These are phyloP conservation scores for Parazoanthus swiftii DNA, from an alignment of 92 coral and sea anemone species.

Conservation along the genomic window DNA sequence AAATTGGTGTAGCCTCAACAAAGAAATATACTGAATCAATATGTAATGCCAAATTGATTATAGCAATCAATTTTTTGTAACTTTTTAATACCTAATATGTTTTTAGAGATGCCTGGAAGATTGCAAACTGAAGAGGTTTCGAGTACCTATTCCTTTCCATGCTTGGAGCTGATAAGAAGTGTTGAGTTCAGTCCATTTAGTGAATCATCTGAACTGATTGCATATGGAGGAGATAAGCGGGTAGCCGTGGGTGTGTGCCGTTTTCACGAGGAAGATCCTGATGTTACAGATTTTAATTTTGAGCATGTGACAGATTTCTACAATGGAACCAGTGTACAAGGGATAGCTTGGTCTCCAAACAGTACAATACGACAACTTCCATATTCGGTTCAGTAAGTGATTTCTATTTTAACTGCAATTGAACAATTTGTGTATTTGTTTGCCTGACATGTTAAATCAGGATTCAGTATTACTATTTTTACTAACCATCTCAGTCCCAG, in stretches of 20 bases:
- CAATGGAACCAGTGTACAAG: slow-evolving; percentile 84
- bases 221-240: slow-evolving; percentile 87
- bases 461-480: no score
- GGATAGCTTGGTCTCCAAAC: slow-evolving; percentile 90
- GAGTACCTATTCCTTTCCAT: slow-evolving; percentile 82
- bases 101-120: slow-evolving; percentile 57
- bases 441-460: no score
- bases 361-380: slow-evolving; percentile 75
- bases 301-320: slow-evolving; percentile 89
- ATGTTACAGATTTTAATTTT: slow-evolving; percentile 75
- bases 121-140: slow-evolving; percentile 48
- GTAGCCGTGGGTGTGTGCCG: slow-evolving; percentile 77
- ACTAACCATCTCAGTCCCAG: no score
- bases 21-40: no score
- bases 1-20: no score
- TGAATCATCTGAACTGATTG: slow-evolving; percentile 71
- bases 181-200: slow-evolving; percentile 94
- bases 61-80: no score
- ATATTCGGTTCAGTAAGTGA: slow-evolving; percentile 82
- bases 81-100: neutral
- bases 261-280: slow-evolving; percentile 72
- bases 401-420: neutral
- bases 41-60: no score
- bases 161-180: slow-evolving; percentile 80
- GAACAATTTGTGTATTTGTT: neutral